A percentile compares a stretch with the other conserved stretches of the same genome.
Conservation (phyloP, 2,113 vertebrate genomes). For the Python bivittatus region DNA sequence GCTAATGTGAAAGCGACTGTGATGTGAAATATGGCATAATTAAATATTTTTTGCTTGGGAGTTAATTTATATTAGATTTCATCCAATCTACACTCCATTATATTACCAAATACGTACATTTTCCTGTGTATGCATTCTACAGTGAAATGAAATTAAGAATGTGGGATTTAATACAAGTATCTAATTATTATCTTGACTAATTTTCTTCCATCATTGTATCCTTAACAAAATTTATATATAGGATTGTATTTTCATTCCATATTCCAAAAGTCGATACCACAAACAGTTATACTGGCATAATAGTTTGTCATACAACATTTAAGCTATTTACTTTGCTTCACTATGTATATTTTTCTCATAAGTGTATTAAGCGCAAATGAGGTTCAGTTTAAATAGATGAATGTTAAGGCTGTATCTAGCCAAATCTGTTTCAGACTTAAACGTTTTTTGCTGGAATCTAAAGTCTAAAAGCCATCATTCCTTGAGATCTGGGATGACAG, state of each 20-base stretch:
- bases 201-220: not conserved
- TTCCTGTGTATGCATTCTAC: too few species aligned
- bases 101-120: not conserved
- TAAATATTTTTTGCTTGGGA: not conserved
- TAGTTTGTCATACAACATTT: not conserved
- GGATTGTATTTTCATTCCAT: not conserved
- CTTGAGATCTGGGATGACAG: not conserved
- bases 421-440: not conserved
- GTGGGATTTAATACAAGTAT: too few species aligned
- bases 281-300: not conserved
- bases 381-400: not conserved
- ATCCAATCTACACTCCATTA: too few species aligned
- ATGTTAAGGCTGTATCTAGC: not conserved
- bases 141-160: too few species aligned
- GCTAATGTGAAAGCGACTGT: not conserved
- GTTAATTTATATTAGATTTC: too few species aligned
- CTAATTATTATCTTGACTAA: not conserved
- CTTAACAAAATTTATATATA: not conserved
- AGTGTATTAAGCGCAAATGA: not conserved
- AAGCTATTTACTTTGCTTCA: not conserved
- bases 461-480: not conserved
- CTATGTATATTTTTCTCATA: not conserved
- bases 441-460: not conserved
- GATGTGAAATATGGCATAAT: too few species aligned
- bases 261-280: not conserved